phyloP scores from a whole-genome alignment of 2,888 invertebrate genomes.

The Corbicula japonica region DNA sequence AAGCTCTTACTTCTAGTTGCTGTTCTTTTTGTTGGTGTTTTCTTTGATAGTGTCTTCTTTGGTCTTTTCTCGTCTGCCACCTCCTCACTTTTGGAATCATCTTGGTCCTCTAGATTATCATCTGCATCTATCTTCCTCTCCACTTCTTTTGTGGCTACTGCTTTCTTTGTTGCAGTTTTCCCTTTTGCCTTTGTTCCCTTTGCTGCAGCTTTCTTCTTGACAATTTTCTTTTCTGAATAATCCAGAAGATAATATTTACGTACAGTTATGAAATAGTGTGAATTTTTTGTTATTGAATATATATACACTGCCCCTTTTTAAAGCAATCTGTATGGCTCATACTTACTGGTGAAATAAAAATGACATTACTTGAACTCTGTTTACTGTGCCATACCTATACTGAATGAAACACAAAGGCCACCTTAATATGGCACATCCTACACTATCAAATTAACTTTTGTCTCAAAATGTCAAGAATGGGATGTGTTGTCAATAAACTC shows the following conservation, averaged over 20 bases:
- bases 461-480: neutral
- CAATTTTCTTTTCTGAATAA: constrained; percentile 56
- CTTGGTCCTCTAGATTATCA: constrained; percentile 1
- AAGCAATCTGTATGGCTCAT: too few species aligned
- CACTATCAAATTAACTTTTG: too few species aligned
- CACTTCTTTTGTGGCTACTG: constrained; percentile 35
- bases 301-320: too few species aligned
- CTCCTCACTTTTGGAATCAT: constrained; percentile 10
- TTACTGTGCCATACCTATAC: too few species aligned
- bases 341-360: too few species aligned
- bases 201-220: constrained; percentile 56
- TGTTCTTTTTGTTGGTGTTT: constrained; percentile 53
- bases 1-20: constrained; percentile 22
- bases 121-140: constrained; percentile 31
- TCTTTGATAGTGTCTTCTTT: constrained; percentile 22
- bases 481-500: constrained; percentile 12
- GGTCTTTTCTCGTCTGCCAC: constrained; percentile 6
- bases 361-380: too few species aligned
- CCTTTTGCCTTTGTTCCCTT: constrained; percentile 53
- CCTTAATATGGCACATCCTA: too few species aligned
- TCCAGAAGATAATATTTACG: too few species aligned
- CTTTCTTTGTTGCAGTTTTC: constrained; percentile 57
- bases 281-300: too few species aligned
- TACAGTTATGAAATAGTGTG: too few species aligned
- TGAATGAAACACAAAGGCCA: too few species aligned